Conservation (phyloP, 2,888 invertebrate species). For the Neoaliturus tenellus region DNA sequence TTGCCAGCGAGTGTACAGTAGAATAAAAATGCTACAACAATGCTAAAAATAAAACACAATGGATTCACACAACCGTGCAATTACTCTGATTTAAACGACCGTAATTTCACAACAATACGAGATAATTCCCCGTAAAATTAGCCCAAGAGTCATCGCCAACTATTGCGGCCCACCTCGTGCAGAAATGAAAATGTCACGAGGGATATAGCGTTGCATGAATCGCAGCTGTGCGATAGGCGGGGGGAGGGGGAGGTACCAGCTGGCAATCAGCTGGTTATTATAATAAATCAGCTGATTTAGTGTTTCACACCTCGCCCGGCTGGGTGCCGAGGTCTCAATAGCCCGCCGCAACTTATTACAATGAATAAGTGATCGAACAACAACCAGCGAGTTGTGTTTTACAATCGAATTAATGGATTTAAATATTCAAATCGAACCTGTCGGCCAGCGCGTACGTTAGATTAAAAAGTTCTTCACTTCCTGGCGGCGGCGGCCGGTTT, state of each 20-base stretch:
- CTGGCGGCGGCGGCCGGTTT: background rate
- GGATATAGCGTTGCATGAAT: conserved; percentile 9
- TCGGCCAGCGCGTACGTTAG: background rate
- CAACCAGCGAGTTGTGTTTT: conserved; percentile 14
- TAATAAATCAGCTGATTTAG: conserved; percentile 24
- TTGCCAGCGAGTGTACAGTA: too few relatives aligned
- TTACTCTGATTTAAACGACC: too few relatives aligned
- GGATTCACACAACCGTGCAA: too few relatives aligned
- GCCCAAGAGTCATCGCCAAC: background rate
- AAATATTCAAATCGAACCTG: conserved; percentile 26
- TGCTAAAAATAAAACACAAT: too few relatives aligned
- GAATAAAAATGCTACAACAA: too few relatives aligned
- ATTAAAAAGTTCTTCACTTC: background rate
- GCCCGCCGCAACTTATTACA: conserved; percentile 2
- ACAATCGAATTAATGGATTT: conserved; percentile 16
- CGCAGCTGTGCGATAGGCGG: background rate
- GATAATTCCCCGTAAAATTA: too few relatives aligned
- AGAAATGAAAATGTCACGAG: conserved; percentile 24
- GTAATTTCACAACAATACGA: too few relatives aligned
- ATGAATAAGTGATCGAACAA: conserved; percentile 30
- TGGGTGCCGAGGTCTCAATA: conserved; percentile 15
- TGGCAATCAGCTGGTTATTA: conserved; percentile 35
- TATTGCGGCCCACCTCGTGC: background rate
- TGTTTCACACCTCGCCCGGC: background rate
- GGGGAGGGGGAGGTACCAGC: conserved; percentile 9